Evolutionary conservation across 2,113 vertebrate genomes (phyloP), one percentile per base, ranked within the genome.

Genomic region (Syrrhaptes paradoxus): DNA sequence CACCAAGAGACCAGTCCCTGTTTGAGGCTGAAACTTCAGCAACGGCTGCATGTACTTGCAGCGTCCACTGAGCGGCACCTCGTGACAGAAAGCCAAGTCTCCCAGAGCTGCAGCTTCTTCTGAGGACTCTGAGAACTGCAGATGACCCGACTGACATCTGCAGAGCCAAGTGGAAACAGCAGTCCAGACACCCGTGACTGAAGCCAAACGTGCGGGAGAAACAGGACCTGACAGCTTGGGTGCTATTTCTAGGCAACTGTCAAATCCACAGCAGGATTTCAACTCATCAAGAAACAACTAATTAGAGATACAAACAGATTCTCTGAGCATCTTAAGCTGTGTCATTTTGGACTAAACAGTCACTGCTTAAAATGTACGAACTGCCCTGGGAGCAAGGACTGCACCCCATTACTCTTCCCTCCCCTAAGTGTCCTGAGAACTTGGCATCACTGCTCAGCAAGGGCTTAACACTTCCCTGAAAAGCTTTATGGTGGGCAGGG

Each of bases 51-150:
- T 0, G 6, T 94, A 34, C 83, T 55, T 63, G 76, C 88, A 94
- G 72, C 79, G 88, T 90, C 93, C 88, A 94, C 85, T 65, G 86
- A 52, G 92, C 1, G 71, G 93, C 93, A 89, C 54, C 80, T 87
- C 15, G 8, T 46, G 79, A 74, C 17, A 86, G 68, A 83, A 38
- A 74, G 88, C 76, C 59, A 65, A 8, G 63, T 14, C 57, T 90
- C 43, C 67, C 55, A 11, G 1, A 67, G 72, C 78, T 77, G 48
- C 81, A 83, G 71, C 73, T 89, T 62, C 46, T 83, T 54, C 66
- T 51, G 51, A 20, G 22, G 17, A 19, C 58, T 17, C 45, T 24
- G 7, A 74, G 48, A 92, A 4, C 34, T 68, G 65, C 2, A 7
- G 36, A 38, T 68, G 68, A 59, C 79, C 57, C 58, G 18, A 52